A percentile compares a stretch with the other conserved stretches of the same genome.
Evolutionary conservation across 2,888 invertebrate genomes (phyloP).

Genomic region (Philereme transversata): DNA sequence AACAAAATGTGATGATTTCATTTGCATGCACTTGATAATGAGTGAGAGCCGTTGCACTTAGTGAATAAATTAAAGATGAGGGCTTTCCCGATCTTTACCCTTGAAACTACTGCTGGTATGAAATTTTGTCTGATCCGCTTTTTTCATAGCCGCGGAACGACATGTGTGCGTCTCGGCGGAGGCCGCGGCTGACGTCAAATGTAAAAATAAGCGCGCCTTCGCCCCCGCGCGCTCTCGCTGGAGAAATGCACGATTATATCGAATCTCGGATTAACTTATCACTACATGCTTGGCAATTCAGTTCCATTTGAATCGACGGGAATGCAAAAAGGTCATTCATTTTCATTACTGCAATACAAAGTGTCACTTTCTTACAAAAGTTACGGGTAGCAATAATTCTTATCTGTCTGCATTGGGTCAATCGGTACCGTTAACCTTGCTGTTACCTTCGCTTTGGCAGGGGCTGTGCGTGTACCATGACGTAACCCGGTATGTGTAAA

Average conservation of each 20-base stretch:
- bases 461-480: slow-evolving; percentile 4
- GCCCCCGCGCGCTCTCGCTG: slow-evolving; percentile 52
- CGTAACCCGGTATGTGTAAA: neutral
- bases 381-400: too few species aligned
- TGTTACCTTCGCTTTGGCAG: neutral
- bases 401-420: too few species aligned
- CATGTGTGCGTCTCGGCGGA: slow-evolving; percentile 40
- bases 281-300: neutral
- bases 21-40: too few species aligned
- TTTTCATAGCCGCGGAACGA: slow-evolving; percentile 44
- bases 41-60: too few species aligned
- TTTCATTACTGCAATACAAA: too few species aligned
- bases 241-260: slow-evolving; percentile 48
- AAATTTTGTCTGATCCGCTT: slow-evolving; percentile 26
- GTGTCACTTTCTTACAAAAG: too few species aligned
- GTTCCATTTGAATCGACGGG: neutral
- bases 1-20: too few species aligned
- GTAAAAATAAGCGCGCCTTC: slow-evolving; percentile 65
- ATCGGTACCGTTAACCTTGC: neutral
- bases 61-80: too few species aligned
- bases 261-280: neutral
- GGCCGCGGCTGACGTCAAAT: slow-evolving; percentile 64
- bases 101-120: too few species aligned
- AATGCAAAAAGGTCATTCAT: too few species aligned
- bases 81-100: too few species aligned